Percentiles rank a stretch among this genome's conserved stretches.
Conservation (phyloP, 2,888 invertebrate genomes). For the Lasiommata megera region DNA sequence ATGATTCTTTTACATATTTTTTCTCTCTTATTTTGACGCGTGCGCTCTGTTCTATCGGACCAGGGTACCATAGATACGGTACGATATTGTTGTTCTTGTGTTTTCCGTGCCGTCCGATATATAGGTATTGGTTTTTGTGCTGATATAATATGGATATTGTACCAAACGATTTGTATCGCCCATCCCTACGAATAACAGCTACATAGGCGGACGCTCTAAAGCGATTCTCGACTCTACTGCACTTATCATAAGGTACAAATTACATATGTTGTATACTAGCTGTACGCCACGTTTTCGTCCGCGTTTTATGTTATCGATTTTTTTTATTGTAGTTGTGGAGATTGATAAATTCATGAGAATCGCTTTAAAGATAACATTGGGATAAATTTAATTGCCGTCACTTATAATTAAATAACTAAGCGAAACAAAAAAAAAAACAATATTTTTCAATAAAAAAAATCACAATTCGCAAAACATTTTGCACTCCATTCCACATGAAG, state of each 20-base stretch:
- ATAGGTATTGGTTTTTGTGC: too few relatives aligned
- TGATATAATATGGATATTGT: too few relatives aligned
- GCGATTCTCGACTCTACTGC: slow-evolving; percentile 40
- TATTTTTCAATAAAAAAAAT: slow-evolving; percentile 35
- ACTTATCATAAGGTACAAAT: not conserved
- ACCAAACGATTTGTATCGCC: too few relatives aligned
- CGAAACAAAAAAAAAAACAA: slow-evolving; percentile 27
- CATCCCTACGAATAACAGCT: not conserved
- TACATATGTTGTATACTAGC: not conserved
- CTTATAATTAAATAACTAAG: slow-evolving; percentile 21
- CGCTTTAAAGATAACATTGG: slow-evolving; percentile 38
- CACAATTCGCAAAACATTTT: slow-evolving; percentile 32
- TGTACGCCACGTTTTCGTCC: not conserved
- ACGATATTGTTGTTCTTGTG: too few relatives aligned
- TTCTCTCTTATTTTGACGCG: too few relatives aligned
- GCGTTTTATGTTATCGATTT: too few relatives aligned
- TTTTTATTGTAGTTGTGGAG: too few relatives aligned
- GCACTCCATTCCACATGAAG: slow-evolving; percentile 61
- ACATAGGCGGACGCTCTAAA: slow-evolving; percentile 39
- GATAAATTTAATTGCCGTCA: slow-evolving; percentile 30
- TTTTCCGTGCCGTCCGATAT: too few relatives aligned
- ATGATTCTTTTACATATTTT: too few relatives aligned
- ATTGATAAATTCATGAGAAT: slow-evolving; percentile 31
- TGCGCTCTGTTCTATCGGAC: too few relatives aligned
- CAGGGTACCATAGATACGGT: too few relatives aligned